Base-by-base conservation (phyloP, 2,113 vertebrate genomes). In the Bettongia penicillata region DNA sequence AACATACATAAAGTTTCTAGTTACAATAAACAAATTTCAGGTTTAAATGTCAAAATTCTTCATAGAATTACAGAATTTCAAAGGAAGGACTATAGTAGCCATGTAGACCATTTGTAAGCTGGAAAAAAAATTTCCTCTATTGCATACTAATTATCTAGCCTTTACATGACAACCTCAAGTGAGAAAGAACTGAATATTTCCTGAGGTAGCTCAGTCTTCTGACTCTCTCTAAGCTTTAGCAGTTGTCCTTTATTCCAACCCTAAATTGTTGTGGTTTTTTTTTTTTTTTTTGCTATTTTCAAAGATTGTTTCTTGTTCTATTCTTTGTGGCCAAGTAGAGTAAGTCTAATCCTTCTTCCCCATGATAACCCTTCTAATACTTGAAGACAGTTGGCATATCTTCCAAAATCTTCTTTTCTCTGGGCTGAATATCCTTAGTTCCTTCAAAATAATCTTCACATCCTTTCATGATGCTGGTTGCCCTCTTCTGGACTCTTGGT, bases 31-130 rank as follows among this genome's bases (percentile, higher is more conserved):
- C 68, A 77, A 77, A 22, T 2, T 43, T 47, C 53, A 68, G 55
- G 91, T 12, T 90, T 93, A 28, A 55, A 91, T 47, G 57, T 52
- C n/a, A 91, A 94, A 94, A 47, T 94, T 55, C 22, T 68, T 8
- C 24, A 90, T 49, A 28, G 1, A 49, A 84, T 84, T 61, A 31
- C 26, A 61, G 57, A 55, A 61, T 61, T 28, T 61, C 14, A 22
- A 22, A n/a, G 14, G 16, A 68, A 68, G 61, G 37, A n/a, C 1
- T 37, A 19, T 68, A 68, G 12, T 68, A 68, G 61, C 31, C 61
- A 68, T 68, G 14, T 57, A 57, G 26, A 57, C 25, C 61, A 68
- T 5, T n/a, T 68, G 61, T 68, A 68, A 68, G 16, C 10, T 37
- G 31, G n/a, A 4, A 43, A 84, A 84, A 77, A 77, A 84, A 77